Conservation (phyloP, 2,888 invertebrate genomes). For the Plebejus anna region DNA sequence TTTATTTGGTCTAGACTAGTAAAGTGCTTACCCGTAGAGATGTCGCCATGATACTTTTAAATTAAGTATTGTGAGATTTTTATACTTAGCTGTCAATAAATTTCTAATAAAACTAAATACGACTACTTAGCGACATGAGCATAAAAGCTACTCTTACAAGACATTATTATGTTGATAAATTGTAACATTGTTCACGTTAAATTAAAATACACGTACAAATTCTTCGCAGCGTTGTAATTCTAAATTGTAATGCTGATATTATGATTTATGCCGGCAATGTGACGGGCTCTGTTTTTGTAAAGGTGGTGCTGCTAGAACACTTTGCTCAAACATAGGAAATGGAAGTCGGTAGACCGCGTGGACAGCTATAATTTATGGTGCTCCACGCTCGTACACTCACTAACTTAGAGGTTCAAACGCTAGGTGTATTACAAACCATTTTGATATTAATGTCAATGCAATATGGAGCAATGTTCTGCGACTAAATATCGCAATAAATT, state of each 20-base stretch:
- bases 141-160: not conserved
- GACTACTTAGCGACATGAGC: not conserved
- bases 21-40: conserved; percentile 10
- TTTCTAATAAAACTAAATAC: not conserved
- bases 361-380: conserved; percentile 41
- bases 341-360: conserved; percentile 42
- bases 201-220: conserved; percentile 11
- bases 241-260: conserved; percentile 6
- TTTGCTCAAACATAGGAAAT: conserved; percentile 42
- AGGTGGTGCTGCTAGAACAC: conserved; percentile 40
- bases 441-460: conserved; percentile 34
- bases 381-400: conserved; percentile 31
- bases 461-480: conserved; percentile 35
- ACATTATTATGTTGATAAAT: not conserved
- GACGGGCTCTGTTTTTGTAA: conserved; percentile 38
- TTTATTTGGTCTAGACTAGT: conserved; percentile 19
- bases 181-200: not conserved
- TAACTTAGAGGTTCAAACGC: conserved; percentile 30
- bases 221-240: conserved; percentile 10
- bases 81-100: not conserved
- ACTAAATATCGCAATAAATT: conserved; percentile 32
- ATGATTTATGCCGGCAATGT: conserved; percentile 24
- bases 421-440: conserved; percentile 33
- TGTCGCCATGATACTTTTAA: conserved; percentile 16
- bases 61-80: not conserved